Base-by-base conservation (phyloP, 2,888 invertebrate species). In the Aleiodes testaceus region DNA sequence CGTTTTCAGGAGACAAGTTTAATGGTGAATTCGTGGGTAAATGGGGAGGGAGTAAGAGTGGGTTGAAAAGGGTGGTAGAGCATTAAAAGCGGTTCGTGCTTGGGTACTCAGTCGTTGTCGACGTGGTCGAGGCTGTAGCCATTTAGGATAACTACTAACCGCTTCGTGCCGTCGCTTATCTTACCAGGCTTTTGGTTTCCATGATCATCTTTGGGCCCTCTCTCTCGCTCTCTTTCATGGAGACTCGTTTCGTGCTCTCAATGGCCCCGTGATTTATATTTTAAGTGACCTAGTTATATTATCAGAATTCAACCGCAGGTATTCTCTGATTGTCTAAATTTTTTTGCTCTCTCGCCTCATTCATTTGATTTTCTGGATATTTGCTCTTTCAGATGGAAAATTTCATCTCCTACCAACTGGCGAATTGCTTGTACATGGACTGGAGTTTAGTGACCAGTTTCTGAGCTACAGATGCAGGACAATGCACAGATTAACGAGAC, bases 331-430 rank as follows among this genome's bases (percentile, higher is more conserved):
- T 47, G 11, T 20, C 44, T 45, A 20, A 45, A 61, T 61, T 61
- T 44, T 20, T 44, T 12, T 14, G 14, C 12, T 42, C 6, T n/a
- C 12, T 22, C 20, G 47, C 0, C 42, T 20, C 20, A 18, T 53
- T 55, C 3, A 6, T 30, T 30, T 30, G 26, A 68, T 14, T 45
- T 50, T 47, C 14, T 53, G 12, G 3, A 26, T 36, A 36, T 36
- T 30, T 47, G 5, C 30, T 47, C 22, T 89, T 89, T 69, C 89
- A 93, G 93, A 93, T 88, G 93, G 93, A 76, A 93, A 93, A 87
- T 93, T 92, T 87, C 93, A 93, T 88, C 91, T 93, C 81, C 88
- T 93, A 81, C 93, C 93, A 77, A 92, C 92, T 71, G 93, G 93
- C 72, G 93, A 93, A 86, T 90, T 94, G 78, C 89, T 93, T 79